These are phyloP conservation scores for Athalia cordata DNA, from an alignment of 2,888 invertebrate genomes.

Conservation along the genomic window DNA sequence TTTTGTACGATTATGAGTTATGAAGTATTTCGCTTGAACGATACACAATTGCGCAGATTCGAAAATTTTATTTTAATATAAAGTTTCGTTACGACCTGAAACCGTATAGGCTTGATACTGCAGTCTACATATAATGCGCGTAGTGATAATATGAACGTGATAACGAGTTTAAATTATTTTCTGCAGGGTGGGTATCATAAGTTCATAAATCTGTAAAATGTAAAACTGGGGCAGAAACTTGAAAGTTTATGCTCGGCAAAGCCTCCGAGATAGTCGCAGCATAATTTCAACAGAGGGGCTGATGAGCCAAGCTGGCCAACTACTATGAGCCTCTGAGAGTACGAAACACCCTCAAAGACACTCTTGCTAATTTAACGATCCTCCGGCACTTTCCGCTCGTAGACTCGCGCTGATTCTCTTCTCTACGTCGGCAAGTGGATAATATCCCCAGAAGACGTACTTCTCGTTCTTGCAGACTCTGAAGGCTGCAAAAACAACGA, in stretches of 20 bases:
- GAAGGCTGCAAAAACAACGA: constrained; percentile 21
- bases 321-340: constrained; percentile 45
- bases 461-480: constrained; percentile 37
- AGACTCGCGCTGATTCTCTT: constrained; percentile 61
- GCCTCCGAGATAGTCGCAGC: constrained; percentile 56
- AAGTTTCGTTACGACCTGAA: no score
- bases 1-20: no score
- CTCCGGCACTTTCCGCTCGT: constrained; percentile 56
- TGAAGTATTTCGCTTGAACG: no score
- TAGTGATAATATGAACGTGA: not conserved
- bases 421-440: constrained; percentile 36
- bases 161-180: constrained; percentile 28
- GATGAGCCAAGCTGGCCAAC: constrained; percentile 67
- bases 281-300: constrained; percentile 66
- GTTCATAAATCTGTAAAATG: constrained; percentile 34
- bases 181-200: constrained; percentile 6
- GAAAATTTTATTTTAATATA: no score
- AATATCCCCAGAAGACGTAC: constrained; percentile 41
- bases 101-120: no score
- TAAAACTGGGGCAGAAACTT: constrained; percentile 57
- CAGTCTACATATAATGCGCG: no score
- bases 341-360: constrained; percentile 70
- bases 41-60: no score
- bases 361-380: constrained; percentile 73
- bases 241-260: constrained; percentile 64